Evolutionary conservation across 2,113 vertebrate species (phyloP).

Genomic region (Cyanocitta stelleri): DNA sequence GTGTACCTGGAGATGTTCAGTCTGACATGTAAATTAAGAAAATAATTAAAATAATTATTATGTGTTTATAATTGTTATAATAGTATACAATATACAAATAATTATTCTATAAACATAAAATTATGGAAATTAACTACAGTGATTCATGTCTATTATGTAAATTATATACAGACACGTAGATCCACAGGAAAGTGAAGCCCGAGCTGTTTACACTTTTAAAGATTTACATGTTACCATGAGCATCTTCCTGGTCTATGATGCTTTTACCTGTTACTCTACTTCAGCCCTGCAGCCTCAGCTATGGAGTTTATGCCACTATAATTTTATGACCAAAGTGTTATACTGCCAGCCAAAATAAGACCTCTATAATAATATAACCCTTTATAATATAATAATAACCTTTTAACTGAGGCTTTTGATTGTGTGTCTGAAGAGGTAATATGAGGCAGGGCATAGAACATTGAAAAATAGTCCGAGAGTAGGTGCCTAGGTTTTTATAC

Average conservation of each 20-base stretch:
- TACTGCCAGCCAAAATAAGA: not conserved
- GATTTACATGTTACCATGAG: not conserved
- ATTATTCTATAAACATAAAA: not conserved
- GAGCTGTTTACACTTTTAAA: not conserved
- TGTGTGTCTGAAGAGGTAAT: not conserved
- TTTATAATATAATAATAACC: not conserved
- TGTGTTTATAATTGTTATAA: not conserved
- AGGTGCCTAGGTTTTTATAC: not conserved
- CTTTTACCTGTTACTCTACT: not conserved
- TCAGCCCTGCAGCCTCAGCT: not conserved
- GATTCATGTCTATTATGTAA: not conserved
- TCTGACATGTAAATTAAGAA: not conserved
- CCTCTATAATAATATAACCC: not conserved
- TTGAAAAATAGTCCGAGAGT: not conserved
- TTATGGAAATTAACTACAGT: not conserved
- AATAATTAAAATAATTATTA: not conserved
- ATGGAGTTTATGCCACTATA: not conserved
- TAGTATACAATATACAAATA: too few relatives aligned
- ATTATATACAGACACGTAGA: not conserved
- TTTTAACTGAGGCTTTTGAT: not conserved
- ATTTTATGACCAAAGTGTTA: not conserved
- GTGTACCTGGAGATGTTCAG: not conserved
- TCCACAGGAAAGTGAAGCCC: not conserved
- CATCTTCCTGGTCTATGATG: not conserved
- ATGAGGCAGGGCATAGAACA: not conserved